Base-by-base conservation (phyloP, 2,113 vertebrate genomes). In the Gobiocypris rarus region DNA sequence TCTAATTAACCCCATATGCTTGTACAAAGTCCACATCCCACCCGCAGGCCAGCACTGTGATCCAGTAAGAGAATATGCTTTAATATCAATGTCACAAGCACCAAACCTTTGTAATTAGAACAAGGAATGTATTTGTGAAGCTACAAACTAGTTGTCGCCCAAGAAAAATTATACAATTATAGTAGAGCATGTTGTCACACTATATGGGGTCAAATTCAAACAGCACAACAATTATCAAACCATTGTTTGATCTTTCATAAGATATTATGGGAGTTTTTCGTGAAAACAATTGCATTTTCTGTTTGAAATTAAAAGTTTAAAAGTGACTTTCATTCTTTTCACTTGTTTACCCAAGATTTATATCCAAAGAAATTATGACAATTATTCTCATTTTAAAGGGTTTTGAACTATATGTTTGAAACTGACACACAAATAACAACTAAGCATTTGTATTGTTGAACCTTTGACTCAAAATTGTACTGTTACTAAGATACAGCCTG, bases 1-100 rank as follows among this genome's bases (percentile, higher is more conserved):
- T 85, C 89, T 94, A 94, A 94, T 94, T 93, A 90, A 91, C 90
- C 92, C 92, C 93, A 93, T 94, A 94, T 95, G 94, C 93, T 93
- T 86, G 86, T 83, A 80, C 69, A 75, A 89, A 90, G 91, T 90
- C 91, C 89, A 89, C 89, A 92, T 76, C 89, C 89, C 82, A 88
- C 91, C 90, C 86, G 6, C 87, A 84, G 89, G 92, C 90, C 75
- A 63, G 80, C 82, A 89, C 85, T 86, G 74, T 59, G 88, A 67
- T 91, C 88, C 86, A 88, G 84, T 38, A 84, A 67, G 69, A 87
- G 58, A 88, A 87, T 82, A 31, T 26, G 84, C 86, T 91, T 89
- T 70, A 88, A 86, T 78, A 84, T 84, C 75, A 82, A 84, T 88
- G 83, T 89, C 81, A 80, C 88, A 88, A 69, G 45, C 77, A 86